Base-by-base conservation (phyloP, 2,888 invertebrate species). In the Clivina fossor region DNA sequence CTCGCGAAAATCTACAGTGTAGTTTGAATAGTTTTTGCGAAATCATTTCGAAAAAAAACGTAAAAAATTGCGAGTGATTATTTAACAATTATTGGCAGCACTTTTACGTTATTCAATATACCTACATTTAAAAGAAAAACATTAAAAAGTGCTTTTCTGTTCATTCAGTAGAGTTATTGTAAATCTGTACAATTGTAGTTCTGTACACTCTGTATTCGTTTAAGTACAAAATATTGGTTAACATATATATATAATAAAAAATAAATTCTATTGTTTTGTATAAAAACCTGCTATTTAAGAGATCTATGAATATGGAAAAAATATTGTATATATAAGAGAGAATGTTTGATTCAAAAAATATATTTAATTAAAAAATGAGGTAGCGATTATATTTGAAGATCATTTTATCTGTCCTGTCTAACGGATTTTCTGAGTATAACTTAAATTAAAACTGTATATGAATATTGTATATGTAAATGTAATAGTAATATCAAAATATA, bases 141-240 rank as follows among this genome's bases (percentile, higher is more conserved):
- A n/a, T n/a, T n/a, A n/a, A n/a, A n/a, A n/a, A n/a, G n/a, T n/a
- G n/a, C n/a, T n/a, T n/a, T n/a, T n/a, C n/a, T n/a, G n/a, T n/a
- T n/a, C n/a, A n/a, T n/a, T n/a, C n/a, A n/a, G n/a, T 4, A 32
- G 13, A 15, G 11, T 9, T 13, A 11, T 33, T 11, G 33, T 2
- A 7, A 16, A 7, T 18, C 8, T 2, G 8, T 7, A 16, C n/a
- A 11, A 2, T 38, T 16, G 15, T 16, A 22, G n/a, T 22, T 53
- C 43, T 44, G 32, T 43, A 51, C 41, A 51, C 16, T 35, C 28
- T 40, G 41, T 22, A 43, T 13, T 26, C 16, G 26, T 37, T 32
- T 47, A 37, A 47, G 47, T 55, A 55, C 47, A 55, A 55, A 54
- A 55, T 55, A 55, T 38, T 55, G 55, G 55, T 55, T 46, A 55